A percentile compares a stretch with the other conserved stretches of the same genome.
Evolutionary conservation across 2,797 vertebrate genomes (phyloP).

Genomic region (Catamblyrhynchus diadema): DNA sequence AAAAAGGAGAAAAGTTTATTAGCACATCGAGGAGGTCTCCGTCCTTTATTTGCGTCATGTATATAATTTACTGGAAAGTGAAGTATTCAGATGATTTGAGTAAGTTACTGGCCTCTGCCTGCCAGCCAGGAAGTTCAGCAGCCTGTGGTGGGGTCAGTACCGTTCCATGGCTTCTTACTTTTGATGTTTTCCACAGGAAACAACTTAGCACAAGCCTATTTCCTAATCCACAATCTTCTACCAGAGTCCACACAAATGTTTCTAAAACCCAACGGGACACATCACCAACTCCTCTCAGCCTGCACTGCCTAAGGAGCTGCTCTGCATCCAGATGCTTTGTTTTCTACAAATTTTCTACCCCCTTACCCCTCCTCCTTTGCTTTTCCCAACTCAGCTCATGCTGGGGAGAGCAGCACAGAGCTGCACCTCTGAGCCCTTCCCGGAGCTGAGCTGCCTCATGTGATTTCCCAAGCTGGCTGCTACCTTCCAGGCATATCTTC

Average conservation of each 20-base stretch:
- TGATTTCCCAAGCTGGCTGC: neutral
- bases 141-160: neutral
- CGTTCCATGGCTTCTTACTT: neutral
- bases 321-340: neutral
- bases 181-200: neutral
- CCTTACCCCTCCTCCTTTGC: neutral
- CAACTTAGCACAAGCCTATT: neutral
- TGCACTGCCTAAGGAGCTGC: neutral
- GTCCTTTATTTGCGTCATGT: neutral
- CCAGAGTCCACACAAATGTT: neutral
- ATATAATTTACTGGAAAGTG: neutral
- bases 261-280: fast-evolving
- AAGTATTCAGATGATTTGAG: neutral
- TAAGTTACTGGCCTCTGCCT: neutral
- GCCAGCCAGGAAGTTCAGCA: neutral
- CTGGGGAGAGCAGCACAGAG: neutral
- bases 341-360: neutral
- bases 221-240: neutral
- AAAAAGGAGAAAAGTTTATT: neutral
- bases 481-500: neutral
- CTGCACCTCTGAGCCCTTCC: neutral
- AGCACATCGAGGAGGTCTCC: fast-evolving
- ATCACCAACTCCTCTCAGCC: fast-evolving
- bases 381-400: neutral
- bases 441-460: neutral